phyloP scores from a whole-genome alignment of 2,797 vertebrate genomes.

The Syndactyla subalaris region DNA sequence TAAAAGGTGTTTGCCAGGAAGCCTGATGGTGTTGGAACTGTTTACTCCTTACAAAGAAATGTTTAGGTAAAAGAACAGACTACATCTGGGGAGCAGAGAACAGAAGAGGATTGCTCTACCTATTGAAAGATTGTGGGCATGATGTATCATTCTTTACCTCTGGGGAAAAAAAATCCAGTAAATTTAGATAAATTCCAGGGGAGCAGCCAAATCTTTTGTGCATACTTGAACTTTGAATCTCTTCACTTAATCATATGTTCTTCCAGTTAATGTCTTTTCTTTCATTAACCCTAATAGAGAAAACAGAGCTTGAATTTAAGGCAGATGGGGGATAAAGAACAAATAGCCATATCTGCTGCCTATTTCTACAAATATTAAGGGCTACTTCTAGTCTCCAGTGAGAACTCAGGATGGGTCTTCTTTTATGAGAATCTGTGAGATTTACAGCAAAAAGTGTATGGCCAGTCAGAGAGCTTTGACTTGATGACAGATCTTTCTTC shows the following conservation, averaged over 20 bases:
- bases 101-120: neutral
- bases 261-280: neutral
- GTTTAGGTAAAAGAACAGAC: neutral
- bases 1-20: neutral
- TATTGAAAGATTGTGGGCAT: neutral
- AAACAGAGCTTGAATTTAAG: constrained; percentile 3
- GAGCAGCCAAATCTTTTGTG: neutral
- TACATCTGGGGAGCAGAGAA: neutral
- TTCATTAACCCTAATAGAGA: neutral
- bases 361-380: neutral
- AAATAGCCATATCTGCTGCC: neutral
- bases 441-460: neutral
- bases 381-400: neutral
- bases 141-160: neutral
- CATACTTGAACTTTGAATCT: neutral
- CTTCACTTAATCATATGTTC: neutral
- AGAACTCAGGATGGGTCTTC: neutral
- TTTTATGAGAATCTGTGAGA: constrained; percentile 1
- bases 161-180: neutral
- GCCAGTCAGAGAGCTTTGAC: neutral
- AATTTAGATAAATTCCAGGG: neutral
- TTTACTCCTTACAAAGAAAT: neutral
- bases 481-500: constrained; percentile 42
- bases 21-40: neutral
- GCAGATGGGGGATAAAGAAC: neutral